Conservation (phyloP, 1,140 invertebrate species). For the Halesus radiatus region DNA sequence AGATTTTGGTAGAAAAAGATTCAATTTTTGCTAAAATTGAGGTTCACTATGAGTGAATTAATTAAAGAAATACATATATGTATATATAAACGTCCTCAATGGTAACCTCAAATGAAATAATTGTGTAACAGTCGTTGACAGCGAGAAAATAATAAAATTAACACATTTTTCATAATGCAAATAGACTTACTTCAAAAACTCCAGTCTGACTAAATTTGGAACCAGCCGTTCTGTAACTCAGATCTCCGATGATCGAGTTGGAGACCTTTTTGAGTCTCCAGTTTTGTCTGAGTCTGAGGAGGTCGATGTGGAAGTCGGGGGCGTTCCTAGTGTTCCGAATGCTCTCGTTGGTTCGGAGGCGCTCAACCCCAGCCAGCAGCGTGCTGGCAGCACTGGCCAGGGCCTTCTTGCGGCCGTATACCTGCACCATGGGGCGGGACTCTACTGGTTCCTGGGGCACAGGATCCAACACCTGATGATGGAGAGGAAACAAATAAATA, state of each 20-base stretch:
- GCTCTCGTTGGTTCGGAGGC: slow-evolving; percentile 84
- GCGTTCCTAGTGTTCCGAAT: slow-evolving; percentile 80
- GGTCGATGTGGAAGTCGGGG: slow-evolving; percentile 94
- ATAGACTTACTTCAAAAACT: slow-evolving; percentile 85
- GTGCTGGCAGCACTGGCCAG: slow-evolving; percentile 87
- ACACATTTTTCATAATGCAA: too few relatives aligned
- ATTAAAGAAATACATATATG: too few relatives aligned
- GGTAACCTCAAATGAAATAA: too few relatives aligned
- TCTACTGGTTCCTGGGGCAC: slow-evolving; percentile 88
- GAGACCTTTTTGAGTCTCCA: slow-evolving; percentile 97
- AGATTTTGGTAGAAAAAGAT: too few relatives aligned
- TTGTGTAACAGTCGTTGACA: too few relatives aligned
- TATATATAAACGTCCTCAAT: too few relatives aligned
- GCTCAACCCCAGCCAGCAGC: slow-evolving; percentile 86
- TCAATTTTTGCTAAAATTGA: too few relatives aligned
- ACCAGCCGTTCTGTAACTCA: slow-evolving; percentile 94
- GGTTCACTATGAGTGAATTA: too few relatives aligned
- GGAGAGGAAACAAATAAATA: too few relatives aligned
- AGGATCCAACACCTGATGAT: slow-evolving; percentile 79
- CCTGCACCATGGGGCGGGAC: slow-evolving; percentile 87
- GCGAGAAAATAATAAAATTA: too few relatives aligned
- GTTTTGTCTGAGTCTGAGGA: slow-evolving; percentile 90
- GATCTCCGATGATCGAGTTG: slow-evolving; percentile 95
- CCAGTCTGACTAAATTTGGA: slow-evolving; percentile 94
- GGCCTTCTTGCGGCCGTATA: slow-evolving; percentile 94